Conservation (phyloP, 2,888 invertebrate genomes). For the Eristalis arbustorum region DNA sequence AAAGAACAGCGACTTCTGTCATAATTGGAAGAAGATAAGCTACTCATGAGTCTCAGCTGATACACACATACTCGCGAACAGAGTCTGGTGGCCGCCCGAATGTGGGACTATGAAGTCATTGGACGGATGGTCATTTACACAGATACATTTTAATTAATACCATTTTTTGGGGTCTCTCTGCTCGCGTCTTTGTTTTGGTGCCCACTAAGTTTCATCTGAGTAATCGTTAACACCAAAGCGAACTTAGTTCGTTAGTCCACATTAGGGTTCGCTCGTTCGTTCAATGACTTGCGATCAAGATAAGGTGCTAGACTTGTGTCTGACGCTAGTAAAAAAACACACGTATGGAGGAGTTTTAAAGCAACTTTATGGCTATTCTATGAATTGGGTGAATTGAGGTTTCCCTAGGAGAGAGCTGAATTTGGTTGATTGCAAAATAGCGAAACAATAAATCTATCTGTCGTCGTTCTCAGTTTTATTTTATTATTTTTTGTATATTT, state of each 20-base stretch:
- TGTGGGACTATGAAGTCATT: neutral
- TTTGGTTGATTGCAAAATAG: too few relatives aligned
- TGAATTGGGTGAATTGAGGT: too few relatives aligned
- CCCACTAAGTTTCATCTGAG: neutral
- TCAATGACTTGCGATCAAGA: neutral
- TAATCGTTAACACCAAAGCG: neutral
- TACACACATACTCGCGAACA: neutral
- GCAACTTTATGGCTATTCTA: too few relatives aligned
- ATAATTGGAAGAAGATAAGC: neutral
- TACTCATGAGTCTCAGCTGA: neutral
- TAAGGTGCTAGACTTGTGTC: neutral
- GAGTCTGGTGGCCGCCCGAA: neutral
- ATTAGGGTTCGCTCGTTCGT: neutral
- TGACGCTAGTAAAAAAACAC: neutral
- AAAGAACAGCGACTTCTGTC: neutral
- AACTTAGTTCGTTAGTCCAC: neutral
- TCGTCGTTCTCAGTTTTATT: too few relatives aligned
- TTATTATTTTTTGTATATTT: too few relatives aligned
- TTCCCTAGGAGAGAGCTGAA: too few relatives aligned
- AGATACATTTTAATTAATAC: neutral
- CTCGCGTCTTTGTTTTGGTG: neutral
- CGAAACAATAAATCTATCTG: too few relatives aligned
- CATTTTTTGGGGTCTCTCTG: neutral
- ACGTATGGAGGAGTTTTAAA: too few relatives aligned
- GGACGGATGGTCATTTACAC: neutral